Conservation (phyloP, 2,888 invertebrate species). For the Leistus spinibarbis region DNA sequence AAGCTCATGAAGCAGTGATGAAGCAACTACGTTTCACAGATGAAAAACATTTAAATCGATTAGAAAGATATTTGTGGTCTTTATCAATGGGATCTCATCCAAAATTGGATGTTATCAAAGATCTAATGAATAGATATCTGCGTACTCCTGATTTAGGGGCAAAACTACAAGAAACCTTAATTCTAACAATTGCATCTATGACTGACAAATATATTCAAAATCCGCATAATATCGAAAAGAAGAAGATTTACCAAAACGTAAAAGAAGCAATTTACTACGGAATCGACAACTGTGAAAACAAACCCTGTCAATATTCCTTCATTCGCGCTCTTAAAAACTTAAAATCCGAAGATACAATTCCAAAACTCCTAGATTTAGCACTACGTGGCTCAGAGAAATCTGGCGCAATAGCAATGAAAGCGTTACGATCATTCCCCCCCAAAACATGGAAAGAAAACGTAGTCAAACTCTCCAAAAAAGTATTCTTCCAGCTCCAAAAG, state of each 20-base stretch:
- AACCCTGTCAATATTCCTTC: slow-evolving; percentile 65
- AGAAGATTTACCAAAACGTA: slow-evolving; percentile 53
- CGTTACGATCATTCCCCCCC: slow-evolving; percentile 63
- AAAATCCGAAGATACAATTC: slow-evolving; percentile 64
- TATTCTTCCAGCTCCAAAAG: slow-evolving; percentile 65
- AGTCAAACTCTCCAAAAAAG: slow-evolving; percentile 59
- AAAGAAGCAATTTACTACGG: slow-evolving; percentile 53
- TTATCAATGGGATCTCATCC: slow-evolving; percentile 72
- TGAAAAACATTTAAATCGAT: slow-evolving; percentile 56
- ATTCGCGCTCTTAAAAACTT: slow-evolving; percentile 75
- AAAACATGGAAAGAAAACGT: slow-evolving; percentile 55
- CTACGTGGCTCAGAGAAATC: slow-evolving; percentile 60
- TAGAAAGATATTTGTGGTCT: slow-evolving; percentile 77
- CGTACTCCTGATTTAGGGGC: slow-evolving; percentile 60
- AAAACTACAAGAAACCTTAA: slow-evolving; percentile 70
- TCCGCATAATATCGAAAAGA: slow-evolving; percentile 46
- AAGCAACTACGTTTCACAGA: slow-evolving; percentile 65
- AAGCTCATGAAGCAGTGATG: slow-evolving; percentile 72
- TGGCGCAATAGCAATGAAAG: slow-evolving; percentile 71
- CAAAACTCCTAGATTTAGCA: slow-evolving; percentile 64
- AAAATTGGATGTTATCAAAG: slow-evolving; percentile 61
- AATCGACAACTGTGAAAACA: slow-evolving; percentile 54
- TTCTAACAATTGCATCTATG: slow-evolving; percentile 70
- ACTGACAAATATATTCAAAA: slow-evolving; percentile 57
- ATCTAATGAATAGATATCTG: slow-evolving; percentile 58